Percentiles rank a stretch among this genome's conserved stretches.
Conservation (phyloP, 1,140 invertebrate genomes). For the Polypedilum vanderplanki region DNA sequence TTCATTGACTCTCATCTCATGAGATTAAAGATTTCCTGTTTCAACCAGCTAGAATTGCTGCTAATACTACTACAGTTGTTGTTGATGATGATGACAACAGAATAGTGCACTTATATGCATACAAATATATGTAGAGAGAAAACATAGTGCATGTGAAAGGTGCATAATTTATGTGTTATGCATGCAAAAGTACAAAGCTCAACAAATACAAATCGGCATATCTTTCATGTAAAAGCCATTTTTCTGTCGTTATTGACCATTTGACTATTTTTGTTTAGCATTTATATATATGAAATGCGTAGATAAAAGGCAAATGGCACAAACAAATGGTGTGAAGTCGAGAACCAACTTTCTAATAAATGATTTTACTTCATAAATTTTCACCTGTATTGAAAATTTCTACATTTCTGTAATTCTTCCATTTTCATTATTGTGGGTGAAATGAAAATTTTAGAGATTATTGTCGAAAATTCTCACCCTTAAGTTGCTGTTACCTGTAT, state of each 20-base stretch:
- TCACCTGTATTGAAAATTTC: background rate
- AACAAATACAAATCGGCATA: conserved; percentile 19
- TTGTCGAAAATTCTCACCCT: conserved; percentile 11
- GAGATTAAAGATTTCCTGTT: conserved; percentile 5
- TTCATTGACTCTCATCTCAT: background rate
- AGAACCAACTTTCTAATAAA: background rate
- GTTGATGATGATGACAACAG: background rate
- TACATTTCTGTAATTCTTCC: background rate
- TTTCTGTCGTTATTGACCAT: conserved; percentile 4
- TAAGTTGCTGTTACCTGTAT: background rate
- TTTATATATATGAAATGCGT: background rate
- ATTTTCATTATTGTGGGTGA: background rate
- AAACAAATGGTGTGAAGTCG: conserved; percentile 3
- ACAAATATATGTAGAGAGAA: background rate
- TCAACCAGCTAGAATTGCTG: background rate
- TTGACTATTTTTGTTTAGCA: background rate
- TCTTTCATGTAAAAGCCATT: background rate
- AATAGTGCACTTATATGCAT: background rate
- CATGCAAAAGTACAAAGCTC: conserved; percentile 1
- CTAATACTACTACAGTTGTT: too few species aligned
- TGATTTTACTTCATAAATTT: conserved; percentile 9
- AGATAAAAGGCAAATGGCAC: background rate
- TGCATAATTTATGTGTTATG: background rate
- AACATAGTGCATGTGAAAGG: background rate
- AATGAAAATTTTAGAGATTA: background rate